Evolutionary conservation across 37 sponge, comb jelly and placozoan species (phyloP).

Genomic region (Petrosia ficiformis): DNA sequence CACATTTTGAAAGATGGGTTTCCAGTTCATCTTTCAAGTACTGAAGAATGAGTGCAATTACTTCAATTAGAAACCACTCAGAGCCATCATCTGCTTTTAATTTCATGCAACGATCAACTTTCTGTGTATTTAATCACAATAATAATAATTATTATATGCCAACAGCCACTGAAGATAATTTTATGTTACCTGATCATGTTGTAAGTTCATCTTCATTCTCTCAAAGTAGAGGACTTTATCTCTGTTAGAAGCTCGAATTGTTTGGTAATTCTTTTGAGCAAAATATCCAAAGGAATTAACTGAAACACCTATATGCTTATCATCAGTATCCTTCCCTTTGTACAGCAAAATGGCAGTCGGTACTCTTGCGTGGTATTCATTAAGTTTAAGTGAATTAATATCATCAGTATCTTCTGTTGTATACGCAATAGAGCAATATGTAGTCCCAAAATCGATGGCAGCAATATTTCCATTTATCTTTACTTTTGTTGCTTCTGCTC

Average conservation of each 20-base stretch:
- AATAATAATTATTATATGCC: not conserved
- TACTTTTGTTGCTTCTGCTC: not conserved
- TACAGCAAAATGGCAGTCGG: constrained; percentile 42
- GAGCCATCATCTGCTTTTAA: constrained; percentile 30
- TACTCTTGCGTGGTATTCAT: constrained; percentile 22
- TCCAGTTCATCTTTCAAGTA: constrained; percentile 30
- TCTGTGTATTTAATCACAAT: constrained; percentile 16
- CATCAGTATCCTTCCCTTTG: not conserved
- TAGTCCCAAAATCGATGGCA: constrained; percentile 52
- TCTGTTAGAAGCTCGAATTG: not conserved
- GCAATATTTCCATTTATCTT: constrained; percentile 15
- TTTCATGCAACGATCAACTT: constrained; percentile 15
- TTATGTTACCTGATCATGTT: constrained; percentile 24
- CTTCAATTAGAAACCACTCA: constrained; percentile 36
- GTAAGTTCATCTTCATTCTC: constrained; percentile 47
- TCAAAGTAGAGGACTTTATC: constrained; percentile 30
- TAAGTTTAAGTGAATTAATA: not conserved
- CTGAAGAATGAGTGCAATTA: constrained; percentile 38
- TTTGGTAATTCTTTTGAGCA: constrained; percentile 17
- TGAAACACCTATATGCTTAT: not conserved
- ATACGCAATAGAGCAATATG: constrained; percentile 45
- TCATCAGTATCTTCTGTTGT: not conserved
- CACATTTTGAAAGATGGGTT: not conserved
- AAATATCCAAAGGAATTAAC: constrained; percentile 31
- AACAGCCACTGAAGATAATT: too few relatives aligned